Conservation (phyloP, 64 coral and sea anemone genomes). For the Dendrophyllia cribrosa region DNA sequence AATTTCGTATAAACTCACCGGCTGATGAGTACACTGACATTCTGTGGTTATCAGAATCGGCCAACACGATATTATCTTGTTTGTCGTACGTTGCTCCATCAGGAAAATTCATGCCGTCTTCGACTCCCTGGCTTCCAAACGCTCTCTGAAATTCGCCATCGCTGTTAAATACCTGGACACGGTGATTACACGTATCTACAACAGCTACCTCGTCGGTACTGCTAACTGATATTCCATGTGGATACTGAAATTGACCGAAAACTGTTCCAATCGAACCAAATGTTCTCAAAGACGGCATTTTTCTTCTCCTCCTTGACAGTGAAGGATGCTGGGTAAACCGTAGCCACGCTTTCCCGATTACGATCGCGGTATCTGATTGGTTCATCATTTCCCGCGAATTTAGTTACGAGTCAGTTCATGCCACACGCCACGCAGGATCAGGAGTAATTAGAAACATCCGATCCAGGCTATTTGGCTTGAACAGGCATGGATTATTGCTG, state of each 20-base stretch:
- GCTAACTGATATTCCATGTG: conserved; percentile 42
- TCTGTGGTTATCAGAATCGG: conserved; percentile 49
- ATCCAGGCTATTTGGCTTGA: too few species aligned
- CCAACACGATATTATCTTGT: conserved; percentile 12
- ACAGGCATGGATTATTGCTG: too few species aligned
- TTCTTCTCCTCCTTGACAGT: background rate
- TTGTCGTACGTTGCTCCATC: background rate
- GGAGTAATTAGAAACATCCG: too few species aligned
- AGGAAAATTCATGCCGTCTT: conserved; percentile 17
- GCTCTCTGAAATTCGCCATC: conserved; percentile 25
- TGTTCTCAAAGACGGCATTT: conserved; percentile 28
- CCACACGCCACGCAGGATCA: too few species aligned
- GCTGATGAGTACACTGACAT: conserved; percentile 9
- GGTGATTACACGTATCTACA: conserved; percentile 58
- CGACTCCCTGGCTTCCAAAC: conserved; percentile 37
- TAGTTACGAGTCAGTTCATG: background rate
- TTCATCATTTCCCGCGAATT: conserved; percentile 27
- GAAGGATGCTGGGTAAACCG: background rate
- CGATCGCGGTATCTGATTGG: conserved; percentile 2
- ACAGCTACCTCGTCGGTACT: conserved; percentile 35
- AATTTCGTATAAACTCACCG: background rate
- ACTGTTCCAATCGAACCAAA: conserved; percentile 35
- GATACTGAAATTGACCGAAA: conserved; percentile 33
- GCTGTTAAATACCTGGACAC: conserved; percentile 37
- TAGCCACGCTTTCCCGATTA: background rate